Base-by-base conservation (phyloP, 2,113 vertebrate genomes). In the Amazona guildingii region DNA sequence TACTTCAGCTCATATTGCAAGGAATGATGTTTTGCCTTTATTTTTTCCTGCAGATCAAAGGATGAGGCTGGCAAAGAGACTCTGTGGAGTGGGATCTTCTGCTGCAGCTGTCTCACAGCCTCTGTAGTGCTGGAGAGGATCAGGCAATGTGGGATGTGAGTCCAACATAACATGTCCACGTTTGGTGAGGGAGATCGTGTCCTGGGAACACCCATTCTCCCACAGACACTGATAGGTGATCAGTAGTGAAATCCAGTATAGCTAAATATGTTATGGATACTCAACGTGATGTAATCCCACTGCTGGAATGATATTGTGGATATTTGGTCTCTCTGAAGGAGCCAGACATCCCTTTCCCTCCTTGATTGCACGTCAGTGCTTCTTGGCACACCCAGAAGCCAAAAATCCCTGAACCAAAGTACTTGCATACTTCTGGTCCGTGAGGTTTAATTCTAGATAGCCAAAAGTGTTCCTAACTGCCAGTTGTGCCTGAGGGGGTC, bases 101-200 rank as follows among this genome's bases (percentile, higher is more conserved):
- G 39, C 39, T 52, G 55, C 57, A n/a, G 51, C 62, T 88, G 52
- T 64, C 25, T 79, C 59, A 24, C 55, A 63, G 28, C 77, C 29
- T 8, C 67, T 29, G 8, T 0, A 48, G 64, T 14, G 24, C 12
- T 69, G 51, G 28, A 21, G 33, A 80, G 48, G 68, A 80, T 15
- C 7, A 7, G 80, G 27, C 4, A 69, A 7, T 13, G 46, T 21
- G n/a, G 35, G 44, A 48, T 37, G 10, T 11, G 63, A 61, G 20
- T 39, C 39, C 83, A 28, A 9, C 0, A 0, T 18, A 52, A 59
- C 1, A 0, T 27, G 12, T 27, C 48, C n/a, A 5, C 0, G 0
- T 13, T 25, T 28, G 21, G 28, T 64, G 52, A 76, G 31, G 23
- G n/a, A 17, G n/a, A 35, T 44, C 7, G 0, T 11, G 19, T 59